A percentile compares a stretch with the other conserved stretches of the same genome.
phyloP scores from a whole-genome alignment of 2,888 invertebrate genomes.

The Oxystoma pomonae region DNA sequence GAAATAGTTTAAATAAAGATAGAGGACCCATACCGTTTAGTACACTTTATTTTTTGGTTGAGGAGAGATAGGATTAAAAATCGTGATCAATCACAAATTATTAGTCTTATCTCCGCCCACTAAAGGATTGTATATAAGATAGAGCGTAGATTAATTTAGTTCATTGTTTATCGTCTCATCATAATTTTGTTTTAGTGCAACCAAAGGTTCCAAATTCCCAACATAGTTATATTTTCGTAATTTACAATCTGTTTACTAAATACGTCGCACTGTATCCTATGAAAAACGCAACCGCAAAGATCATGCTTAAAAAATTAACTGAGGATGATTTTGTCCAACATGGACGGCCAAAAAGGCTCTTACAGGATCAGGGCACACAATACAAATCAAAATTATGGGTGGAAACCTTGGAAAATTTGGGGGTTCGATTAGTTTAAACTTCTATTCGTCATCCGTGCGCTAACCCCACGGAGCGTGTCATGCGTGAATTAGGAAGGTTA shows the following conservation, averaged over 20 bases:
- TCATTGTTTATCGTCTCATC: no score
- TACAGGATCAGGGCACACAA: constrained; percentile 1
- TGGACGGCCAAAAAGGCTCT: not conserved
- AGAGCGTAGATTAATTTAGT: no score
- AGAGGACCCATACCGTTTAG: no score
- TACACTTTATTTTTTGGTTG: no score
- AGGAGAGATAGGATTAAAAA: no score
- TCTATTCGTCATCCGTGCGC: not conserved
- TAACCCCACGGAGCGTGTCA: not conserved
- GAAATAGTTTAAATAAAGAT: no score
- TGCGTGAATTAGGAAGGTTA: not conserved
- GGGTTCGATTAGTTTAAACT: not conserved
- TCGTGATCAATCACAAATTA: no score
- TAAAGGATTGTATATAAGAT: no score
- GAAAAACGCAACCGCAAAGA: constrained; percentile 7
- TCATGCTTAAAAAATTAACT: constrained; percentile 5
- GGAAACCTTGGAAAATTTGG: not conserved
- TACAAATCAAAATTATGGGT: constrained; percentile 6
- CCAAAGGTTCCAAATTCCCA: no score
- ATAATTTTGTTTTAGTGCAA: no score
- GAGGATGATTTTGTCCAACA: constrained; percentile 1
- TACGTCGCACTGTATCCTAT: constrained; percentile 8
- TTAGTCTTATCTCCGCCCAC: no score
- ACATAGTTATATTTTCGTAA: no score
- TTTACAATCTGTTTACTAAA: constrained; percentile 31